phyloP scores from a whole-genome alignment of 2,888 invertebrate genomes.

The Hydrotaea cyrtoneurina region DNA sequence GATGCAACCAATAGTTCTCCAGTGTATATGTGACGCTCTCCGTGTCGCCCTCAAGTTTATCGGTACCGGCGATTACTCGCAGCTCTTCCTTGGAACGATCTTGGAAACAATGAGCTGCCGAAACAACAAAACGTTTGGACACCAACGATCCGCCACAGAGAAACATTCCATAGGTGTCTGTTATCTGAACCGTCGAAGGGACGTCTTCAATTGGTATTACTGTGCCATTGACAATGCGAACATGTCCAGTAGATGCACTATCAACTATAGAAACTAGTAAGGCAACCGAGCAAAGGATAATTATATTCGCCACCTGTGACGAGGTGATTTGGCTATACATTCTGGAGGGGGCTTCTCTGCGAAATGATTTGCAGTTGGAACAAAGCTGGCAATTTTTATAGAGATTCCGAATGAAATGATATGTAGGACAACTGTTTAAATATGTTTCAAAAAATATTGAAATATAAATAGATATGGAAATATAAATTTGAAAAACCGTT shows the following conservation, averaged over 20 bases:
- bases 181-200: conserved; percentile 1
- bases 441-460: background rate
- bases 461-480: too few relatives aligned
- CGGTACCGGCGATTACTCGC: background rate
- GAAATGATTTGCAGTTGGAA: background rate
- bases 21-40: background rate
- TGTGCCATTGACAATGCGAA: conserved; percentile 9
- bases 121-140: background rate
- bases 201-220: background rate
- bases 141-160: background rate
- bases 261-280: background rate
- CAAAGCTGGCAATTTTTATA: background rate
- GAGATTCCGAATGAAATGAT: too few relatives aligned
- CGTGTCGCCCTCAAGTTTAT: background rate
- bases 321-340: background rate
- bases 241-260: background rate
- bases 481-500: too few relatives aligned
- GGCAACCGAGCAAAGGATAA: background rate
- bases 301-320: background rate
- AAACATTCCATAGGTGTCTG: background rate
- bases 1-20: background rate
- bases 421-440: too few relatives aligned
- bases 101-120: conserved; percentile 11
- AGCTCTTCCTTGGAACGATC: background rate
- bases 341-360: background rate